Evolutionary conservation across 1,140 invertebrate genomes (phyloP), one percentile per base, ranked within the genome.

Genomic region (Drosophila kepulauana): DNA sequence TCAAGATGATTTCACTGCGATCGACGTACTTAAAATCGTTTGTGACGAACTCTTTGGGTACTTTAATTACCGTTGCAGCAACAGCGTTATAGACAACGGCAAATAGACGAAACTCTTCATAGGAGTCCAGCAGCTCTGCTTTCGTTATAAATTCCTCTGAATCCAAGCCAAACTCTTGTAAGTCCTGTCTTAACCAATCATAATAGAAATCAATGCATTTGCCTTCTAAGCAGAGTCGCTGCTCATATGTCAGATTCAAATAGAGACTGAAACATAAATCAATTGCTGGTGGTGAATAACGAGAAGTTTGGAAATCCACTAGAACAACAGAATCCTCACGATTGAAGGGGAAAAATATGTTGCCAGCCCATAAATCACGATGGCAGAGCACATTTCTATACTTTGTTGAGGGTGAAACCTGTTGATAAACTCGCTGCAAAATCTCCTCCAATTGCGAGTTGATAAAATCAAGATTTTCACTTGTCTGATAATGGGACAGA

Each of bases 331-430:
- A 88, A 3, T 15, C 38, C 1, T 63, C 7, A 2, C 16, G 11
- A 28, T 75, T 5, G 1, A 45, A 54, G 93, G 95, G 66, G 79
- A 94, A 95, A 69, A 95, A 91, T 0, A 95, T 76, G 76, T 96
- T 96, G 59, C 94, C 95, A 28, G 93, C 93, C 95, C 95, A 95
- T 1, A 94, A 89, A 91, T 96, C 94, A 0, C 94, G 93, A 88
- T 95, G 95, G 52, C 93, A 94, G 5, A 95, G 78, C 0, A 95
- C 95, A 68, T 95, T 95, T 5, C 59, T 67, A 38, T 85, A 91
- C 6, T 77, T 78, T 16, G 82, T 89, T 0, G 73, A 92, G 2
- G 75, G 52, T 1, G 61, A 81, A 5, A 77, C 59, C 4, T 93
- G 93, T 1, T 78, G 76, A 41, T 89, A 84, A 4, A 92, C 63